Base-by-base conservation (phyloP, 2,888 invertebrate species). In the Nomada fabriciana region DNA sequence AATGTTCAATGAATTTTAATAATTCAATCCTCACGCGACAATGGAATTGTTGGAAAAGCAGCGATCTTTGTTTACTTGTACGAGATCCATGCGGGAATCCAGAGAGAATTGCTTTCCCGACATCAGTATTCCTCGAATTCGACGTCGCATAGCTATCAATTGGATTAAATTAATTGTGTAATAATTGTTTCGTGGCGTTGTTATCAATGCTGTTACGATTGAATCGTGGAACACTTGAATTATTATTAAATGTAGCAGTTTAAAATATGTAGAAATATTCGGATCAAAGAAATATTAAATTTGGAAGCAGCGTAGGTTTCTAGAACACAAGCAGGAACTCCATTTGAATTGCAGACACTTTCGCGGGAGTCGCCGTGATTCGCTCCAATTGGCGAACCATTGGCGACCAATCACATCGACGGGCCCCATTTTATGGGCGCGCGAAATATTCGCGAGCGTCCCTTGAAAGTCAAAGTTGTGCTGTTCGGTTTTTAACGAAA, bases 21-120 rank as follows among this genome's bases (percentile, higher is more conserved):
- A 9, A 11, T 29, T 15, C 3, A 11, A 18, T 29, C 5, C 20
- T 7, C 0, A 29, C 11, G 43, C 18, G 4, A 18, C 18, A 42
- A 1, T 4, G 10, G 15, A 42, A 23, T 13, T 64, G 23, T 18
- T 63, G 57, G 18, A 11, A 42, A 29, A 57, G 36, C 10, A 52
- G n/a, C 0, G 42, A 59, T 50, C 52, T 25, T 25, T 7, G 10
- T 47, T 85, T 69, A 91, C 97, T 91, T 97, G 97, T 57, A 98
- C 98, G 91, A 98, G 95, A 92, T 98, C 98, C 96, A 98, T 96
- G 91, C 97, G 96, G 0, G 98, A 98, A 94, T 98, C 98, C 88
- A 98, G 94, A 0, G 98, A 98, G 93, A 97, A 98, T 94, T 98
- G 98, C 94, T 98, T 98, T 53, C 98, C 98, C 1, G 97, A 96